Evolutionary conservation across 2,797 vertebrate genomes (phyloP), one percentile per base, ranked within the genome.

Genomic region (Danio jaintianensis): DNA sequence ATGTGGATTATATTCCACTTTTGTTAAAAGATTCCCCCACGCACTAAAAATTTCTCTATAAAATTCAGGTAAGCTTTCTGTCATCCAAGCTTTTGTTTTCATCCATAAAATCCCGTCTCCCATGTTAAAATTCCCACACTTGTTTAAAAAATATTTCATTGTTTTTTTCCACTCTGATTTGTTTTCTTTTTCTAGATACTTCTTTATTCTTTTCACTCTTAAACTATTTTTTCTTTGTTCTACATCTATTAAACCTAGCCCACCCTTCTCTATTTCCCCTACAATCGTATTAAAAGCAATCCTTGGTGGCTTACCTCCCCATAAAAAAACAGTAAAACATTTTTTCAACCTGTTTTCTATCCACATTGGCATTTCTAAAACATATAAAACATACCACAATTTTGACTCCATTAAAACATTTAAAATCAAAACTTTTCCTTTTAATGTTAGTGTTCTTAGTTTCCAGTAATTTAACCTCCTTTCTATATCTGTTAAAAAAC

Each of bases 341-440:
- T 48, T 48, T 47, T 48, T 48, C 47, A 48, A 48, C 13, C 47
- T 48, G 47, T 48, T 1, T 58, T 11, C 20, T 2, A 12, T 15
- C 56, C 56, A 59, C 5, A 59, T 12, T 3, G 22, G 20, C 12
- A 59, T 59, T 2, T 59, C 56, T 8, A 29, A 36, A 0, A 38
- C 58, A 72, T n/a, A n/a, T n/a, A n/a, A n/a, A n/a, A n/a, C n/a
- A n/a, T n/a, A n/a, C n/a, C n/a, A n/a, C n/a, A n/a, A 11, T 1
- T 72, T 56, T 2, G 69, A 56, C 6, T 72, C 38, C 52, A 72
- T n/a, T n/a, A n/a, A n/a, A n/a, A n/a, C n/a, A n/a, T n/a, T n/a
- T n/a, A n/a, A n/a, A n/a, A n/a, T n/a, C 52, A 42, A 62, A 29
- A 40, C 50, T 45, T 78, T 78, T 42, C 75, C 29, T 6, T 58